phyloP scores from a whole-genome alignment of 2,113 vertebrate genomes.

The Phaethon lepturus region DNA sequence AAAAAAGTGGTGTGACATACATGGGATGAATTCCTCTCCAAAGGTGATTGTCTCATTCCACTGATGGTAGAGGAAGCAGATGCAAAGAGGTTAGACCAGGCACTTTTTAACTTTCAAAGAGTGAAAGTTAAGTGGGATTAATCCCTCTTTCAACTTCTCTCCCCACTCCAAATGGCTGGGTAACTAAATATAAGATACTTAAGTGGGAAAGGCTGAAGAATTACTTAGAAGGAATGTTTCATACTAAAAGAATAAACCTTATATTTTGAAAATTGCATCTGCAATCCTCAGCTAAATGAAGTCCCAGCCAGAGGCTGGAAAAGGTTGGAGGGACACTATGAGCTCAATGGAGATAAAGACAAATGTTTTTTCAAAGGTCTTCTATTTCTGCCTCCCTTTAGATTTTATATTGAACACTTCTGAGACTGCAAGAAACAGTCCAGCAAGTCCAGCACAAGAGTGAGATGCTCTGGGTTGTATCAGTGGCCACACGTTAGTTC shows the following conservation, averaged over 20 bases:
- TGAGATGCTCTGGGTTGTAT: neutral
- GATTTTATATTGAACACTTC: neutral
- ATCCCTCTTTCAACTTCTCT: neutral
- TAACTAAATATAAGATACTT: neutral
- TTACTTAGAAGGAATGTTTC: neutral
- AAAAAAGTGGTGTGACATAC: neutral
- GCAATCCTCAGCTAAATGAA: neutral
- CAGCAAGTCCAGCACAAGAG: neutral
- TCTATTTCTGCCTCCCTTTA: neutral
- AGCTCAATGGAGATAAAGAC: neutral
- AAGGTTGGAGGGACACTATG: neutral
- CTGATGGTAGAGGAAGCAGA: neutral
- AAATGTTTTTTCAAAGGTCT: neutral
- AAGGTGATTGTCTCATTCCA: neutral
- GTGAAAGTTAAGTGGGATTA: neutral
- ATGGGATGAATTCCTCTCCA: neutral
- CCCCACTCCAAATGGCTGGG: neutral
- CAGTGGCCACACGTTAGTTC: neutral
- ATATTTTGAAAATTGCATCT: neutral
- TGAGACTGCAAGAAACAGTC: neutral
- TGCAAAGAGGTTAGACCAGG: neutral
- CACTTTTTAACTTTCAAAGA: neutral
- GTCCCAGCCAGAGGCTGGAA: neutral
- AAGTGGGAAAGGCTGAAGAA: neutral
- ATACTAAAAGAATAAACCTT: neutral